Base-by-base conservation (phyloP, 2,113 vertebrate genomes). In the Conger conger region DNA sequence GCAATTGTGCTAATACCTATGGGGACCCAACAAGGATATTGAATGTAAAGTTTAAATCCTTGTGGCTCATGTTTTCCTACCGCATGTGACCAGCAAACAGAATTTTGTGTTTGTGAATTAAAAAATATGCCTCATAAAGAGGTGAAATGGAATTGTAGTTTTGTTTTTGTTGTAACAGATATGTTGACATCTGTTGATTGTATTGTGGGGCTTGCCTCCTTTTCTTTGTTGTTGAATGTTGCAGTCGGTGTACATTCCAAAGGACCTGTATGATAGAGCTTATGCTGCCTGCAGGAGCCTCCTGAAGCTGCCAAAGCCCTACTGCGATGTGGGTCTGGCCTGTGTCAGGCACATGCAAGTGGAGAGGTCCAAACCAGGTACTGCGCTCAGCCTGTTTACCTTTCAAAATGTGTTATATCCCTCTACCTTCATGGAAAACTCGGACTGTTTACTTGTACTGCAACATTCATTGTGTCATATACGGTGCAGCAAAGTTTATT, bases 301-400 rank as follows among this genome's bases (percentile, higher is more conserved):
- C 82, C 91, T 97, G 81, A 96, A 94, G 0, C 91, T 97, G 83
- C 96, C 97, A 0, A 89, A 92, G 36, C 97, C 97, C 33, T 96
- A 95, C 90, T 96, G 95, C 87, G 93, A 94, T 0, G 88, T 97
- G 0, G 96, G 94, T 42, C 89, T 97, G 88, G 92, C 94, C 87
- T 97, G 95, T 0, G 94, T 96, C 45, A 73, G 86, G 33, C 89
- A 89, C 82, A 91, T 98, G 79, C 96, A 95, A 88, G 92, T 90
- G 0, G 97, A 97, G 89, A 94, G 90, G 1, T 88, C 86, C 0
- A 91, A 94, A 42, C 96, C 97, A 68, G 96, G 96, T 97, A 86
- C 2, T 84, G 23, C 2, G 20, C 36, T 9, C 16, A 40, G 27
- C 27, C 36, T 27, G 9, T 50, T n/a, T 15, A 50, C n/a, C 23